These are phyloP conservation scores for Varanus komodoensis DNA, from an alignment of 2,113 vertebrate species.

Conservation along the genomic window DNA sequence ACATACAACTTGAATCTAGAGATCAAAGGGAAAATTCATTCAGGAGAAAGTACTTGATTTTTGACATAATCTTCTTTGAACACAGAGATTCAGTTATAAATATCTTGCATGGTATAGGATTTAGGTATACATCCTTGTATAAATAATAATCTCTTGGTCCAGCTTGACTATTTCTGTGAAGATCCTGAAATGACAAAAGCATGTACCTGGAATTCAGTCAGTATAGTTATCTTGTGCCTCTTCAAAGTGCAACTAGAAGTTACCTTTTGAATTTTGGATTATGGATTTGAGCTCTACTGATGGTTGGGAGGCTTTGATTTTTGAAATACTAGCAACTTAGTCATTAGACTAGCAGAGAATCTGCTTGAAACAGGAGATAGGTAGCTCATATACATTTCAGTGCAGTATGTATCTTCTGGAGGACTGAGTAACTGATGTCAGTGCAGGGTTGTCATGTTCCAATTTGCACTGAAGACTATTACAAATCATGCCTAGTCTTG, in stretches of 20 bases:
- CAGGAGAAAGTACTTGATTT: neutral
- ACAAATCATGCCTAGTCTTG: neutral
- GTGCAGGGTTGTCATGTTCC: neutral
- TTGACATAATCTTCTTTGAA: neutral
- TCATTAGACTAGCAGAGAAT: neutral
- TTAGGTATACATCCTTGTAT: neutral
- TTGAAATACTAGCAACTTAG: neutral
- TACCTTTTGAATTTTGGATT: slow-evolving; percentile 1
- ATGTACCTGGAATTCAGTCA: neutral
- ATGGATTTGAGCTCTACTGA: neutral
- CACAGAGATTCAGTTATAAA: neutral
- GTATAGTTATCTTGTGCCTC: neutral
- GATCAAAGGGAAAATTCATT: neutral
- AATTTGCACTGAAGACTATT: neutral
- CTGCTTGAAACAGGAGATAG: neutral
- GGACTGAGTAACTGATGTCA: neutral
- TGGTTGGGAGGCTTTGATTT: neutral
- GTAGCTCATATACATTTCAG: neutral
- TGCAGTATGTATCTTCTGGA: neutral
- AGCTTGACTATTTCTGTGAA: neutral
- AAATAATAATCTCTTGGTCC: neutral
- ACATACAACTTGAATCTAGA: neutral
- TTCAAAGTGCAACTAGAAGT: neutral
- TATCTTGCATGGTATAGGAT: neutral
- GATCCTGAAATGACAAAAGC: neutral